Evolutionary conservation across 2,888 invertebrate genomes (phyloP).

Genomic region (Euzetes globulus): DNA sequence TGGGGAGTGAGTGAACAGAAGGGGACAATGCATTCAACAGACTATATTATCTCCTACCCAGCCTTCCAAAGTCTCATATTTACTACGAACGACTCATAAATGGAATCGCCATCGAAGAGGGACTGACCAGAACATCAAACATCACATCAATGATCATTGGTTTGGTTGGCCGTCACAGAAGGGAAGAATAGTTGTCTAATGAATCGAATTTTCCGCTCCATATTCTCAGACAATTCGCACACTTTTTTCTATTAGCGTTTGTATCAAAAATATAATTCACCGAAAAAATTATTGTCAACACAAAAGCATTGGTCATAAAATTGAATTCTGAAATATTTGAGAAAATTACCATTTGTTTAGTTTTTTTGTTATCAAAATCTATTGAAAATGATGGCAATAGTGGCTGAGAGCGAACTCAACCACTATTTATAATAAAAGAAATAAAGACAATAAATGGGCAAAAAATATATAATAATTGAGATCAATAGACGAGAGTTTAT

Average conservation of each 20-base stretch:
- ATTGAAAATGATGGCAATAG: neutral
- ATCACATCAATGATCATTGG: conserved; percentile 1
- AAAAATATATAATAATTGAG: neutral
- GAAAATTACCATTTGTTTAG: no score
- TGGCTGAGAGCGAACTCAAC: neutral
- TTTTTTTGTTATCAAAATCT: no score
- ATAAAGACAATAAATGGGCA: conserved; percentile 1
- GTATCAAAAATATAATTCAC: neutral
- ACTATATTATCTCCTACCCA: no score
- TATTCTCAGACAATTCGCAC: neutral
- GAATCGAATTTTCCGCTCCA: neutral
- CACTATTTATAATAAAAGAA: neutral
- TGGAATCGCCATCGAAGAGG: conserved; percentile 4
- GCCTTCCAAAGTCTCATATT: neutral
- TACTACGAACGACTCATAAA: neutral
- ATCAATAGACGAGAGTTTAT: neutral
- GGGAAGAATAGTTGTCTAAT: neutral
- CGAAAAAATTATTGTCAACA: neutral
- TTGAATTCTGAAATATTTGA: no score
- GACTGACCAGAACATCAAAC: conserved; percentile 20
- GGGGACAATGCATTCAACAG: neutral
- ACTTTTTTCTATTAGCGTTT: neutral
- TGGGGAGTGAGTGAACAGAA: conserved; percentile 14
- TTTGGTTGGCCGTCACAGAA: neutral
- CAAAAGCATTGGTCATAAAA: neutral